Base-by-base conservation (phyloP, 2,113 vertebrate species). In the Alexandromys fortis region DNA sequence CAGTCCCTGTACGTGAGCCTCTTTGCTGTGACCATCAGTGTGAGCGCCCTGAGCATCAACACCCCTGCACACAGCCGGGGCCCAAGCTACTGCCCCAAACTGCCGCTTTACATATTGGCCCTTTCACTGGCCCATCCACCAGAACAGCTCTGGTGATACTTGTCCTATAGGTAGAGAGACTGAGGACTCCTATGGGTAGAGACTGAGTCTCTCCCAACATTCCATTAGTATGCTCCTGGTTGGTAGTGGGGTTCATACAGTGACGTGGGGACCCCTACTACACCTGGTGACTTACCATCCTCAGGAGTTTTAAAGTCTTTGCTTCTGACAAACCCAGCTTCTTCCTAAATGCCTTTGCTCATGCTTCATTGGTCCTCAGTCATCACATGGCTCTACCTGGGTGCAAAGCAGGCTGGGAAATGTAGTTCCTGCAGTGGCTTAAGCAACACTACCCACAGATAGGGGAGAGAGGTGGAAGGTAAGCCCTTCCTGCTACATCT, bases 1-100 rank as follows among this genome's bases (percentile, higher is more conserved):
- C 91, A 98, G 98, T 11, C 99, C 98, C 79, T 99, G 99, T 99
- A 98, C 99, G 98, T 99, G 97, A 96, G 4, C 45, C 77, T 94
- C 67, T 42, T 45, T 79, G 58, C 70, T 1, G 33, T 12, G 93
- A 88, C 30, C 58, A 5, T 55, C 55, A 33, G 49, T 9, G 28
- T 94, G 82, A 89, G 92, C 89, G 47, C 47, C 45, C 86, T 72
- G 83, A 93, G 45, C 30, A 45, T 33, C 65, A 2, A 16, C 4
- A 3, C 61, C 28, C 45, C 76, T 1, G 78, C 8, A 8, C 35
- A 2, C 1, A 26, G 70, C 88, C 58, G 10, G n/a, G 55, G 78
- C 7, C 89, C 94, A 45, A 42, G 45, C 92, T 42, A 73, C 16
- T 26, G 78, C 38, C 91, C 94, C 33, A 85, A 35, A 70, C 5